Base-by-base conservation (phyloP, 2,113 vertebrate species). In the Dissostichus mawsoni region DNA sequence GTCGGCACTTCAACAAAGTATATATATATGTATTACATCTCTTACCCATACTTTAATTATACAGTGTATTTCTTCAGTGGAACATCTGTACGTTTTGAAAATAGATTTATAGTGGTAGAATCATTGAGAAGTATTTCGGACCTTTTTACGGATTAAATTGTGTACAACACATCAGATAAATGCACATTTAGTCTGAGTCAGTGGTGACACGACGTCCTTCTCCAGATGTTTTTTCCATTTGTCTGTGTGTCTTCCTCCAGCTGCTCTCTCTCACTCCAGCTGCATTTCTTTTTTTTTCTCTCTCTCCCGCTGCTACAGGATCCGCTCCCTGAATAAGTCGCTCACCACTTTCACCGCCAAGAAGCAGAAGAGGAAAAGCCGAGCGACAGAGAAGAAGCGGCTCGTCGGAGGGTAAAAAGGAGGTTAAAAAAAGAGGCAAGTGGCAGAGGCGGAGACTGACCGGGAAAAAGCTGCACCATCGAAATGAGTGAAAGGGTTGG, bases 251-350 rank as follows among this genome's bases (percentile, higher is more conserved):
- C 33, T 8, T 78, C 61, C 48, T 66, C n/a, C 70, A 76, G 10
- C 64, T 8, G 36, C 8, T 41, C 8, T 1, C 57, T 58, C 73
- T 86, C 53, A 76, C 23, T 63, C 33, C 67, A 63, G 64, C 78
- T 62, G 36, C 62, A n/a, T 79, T 29, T 41, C 29, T 51, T 57
- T 72, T 10, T 10, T 56, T 8, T 57, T 11, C 41, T 52, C 41
- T 52, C 41, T 14, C n/a, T 7, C 57, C 3, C 29, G 7, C 75
- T 69, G 76, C 51, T 58, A 16, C 86, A 99, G 98, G 90, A 98
- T 99, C 88, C 96, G 95, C 80, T 94, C 95, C 12, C 96, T 99
- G 25, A 97, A 95, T 0, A 92, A 97, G 0, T 95, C 96, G 0
- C 94, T 99, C 74, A 96, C 95, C 5, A 89, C 92, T 47, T 96